Percentiles rank a stretch among this genome's conserved stretches.
Evolutionary conservation across 1,140 invertebrate genomes (phyloP).

Genomic region (Adoxophyes honmai): DNA sequence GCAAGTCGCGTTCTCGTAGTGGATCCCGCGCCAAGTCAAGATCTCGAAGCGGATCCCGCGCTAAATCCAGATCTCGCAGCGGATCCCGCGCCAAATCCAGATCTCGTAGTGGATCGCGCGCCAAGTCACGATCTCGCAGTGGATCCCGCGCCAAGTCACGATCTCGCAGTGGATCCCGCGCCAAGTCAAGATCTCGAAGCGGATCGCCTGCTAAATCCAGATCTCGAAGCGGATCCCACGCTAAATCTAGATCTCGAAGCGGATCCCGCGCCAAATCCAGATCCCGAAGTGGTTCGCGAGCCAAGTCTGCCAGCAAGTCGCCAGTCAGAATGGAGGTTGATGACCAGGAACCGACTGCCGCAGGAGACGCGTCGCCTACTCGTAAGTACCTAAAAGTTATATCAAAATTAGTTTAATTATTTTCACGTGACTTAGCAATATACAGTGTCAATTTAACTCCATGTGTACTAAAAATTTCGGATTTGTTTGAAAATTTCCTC

Average conservation of each 20-base stretch:
- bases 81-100: constrained; percentile 8
- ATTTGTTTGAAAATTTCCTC: no score
- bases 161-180: background rate
- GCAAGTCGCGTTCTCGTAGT: background rate
- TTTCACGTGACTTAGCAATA: background rate
- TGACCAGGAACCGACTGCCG: constrained; percentile 4
- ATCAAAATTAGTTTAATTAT: no score
- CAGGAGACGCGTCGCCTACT: background rate
- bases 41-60: background rate
- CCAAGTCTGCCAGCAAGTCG: background rate
- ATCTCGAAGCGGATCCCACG: background rate
- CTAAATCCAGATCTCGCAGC: constrained; percentile 1
- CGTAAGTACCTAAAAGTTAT: background rate
- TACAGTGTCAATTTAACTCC: no score
- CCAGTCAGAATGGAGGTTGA: constrained; percentile 37
- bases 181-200: constrained; percentile 1
- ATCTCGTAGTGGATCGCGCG: background rate
- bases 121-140: constrained; percentile 1
- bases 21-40: background rate
- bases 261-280: background rate
- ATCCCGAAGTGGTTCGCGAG: background rate
- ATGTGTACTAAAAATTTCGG: no score
- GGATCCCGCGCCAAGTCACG: background rate
- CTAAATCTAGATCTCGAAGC: constrained; percentile 16
- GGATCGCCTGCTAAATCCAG: constrained; percentile 2